Conservation (phyloP, 1,140 invertebrate genomes). For the Trachymyrmex cornetzi region DNA sequence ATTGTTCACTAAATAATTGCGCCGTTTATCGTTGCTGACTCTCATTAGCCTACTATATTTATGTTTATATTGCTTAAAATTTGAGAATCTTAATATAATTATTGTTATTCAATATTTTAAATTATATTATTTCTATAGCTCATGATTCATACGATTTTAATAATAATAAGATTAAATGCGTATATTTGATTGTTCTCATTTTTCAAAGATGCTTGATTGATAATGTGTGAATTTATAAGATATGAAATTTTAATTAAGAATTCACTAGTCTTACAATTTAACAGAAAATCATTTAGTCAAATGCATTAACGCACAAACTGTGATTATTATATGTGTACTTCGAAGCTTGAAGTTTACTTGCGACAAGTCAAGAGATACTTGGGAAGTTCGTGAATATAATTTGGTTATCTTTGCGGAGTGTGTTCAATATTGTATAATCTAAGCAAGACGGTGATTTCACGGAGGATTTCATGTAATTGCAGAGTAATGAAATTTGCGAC, state of each 20-base stretch:
- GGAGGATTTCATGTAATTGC: constrained; percentile 1
- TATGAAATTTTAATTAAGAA: neutral
- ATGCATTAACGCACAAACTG: neutral
- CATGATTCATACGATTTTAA: neutral
- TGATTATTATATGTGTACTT: neutral
- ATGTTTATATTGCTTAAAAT: no score
- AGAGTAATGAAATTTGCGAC: neutral
- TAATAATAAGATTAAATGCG: neutral
- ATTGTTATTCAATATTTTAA: constrained; percentile 8
- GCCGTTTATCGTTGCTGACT: no score
- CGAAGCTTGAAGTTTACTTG: neutral
- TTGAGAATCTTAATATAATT: no score
- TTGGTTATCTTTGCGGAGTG: neutral
- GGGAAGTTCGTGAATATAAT: constrained; percentile 1
- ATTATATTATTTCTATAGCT: neutral
- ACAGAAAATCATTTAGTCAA: neutral
- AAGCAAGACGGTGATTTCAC: neutral
- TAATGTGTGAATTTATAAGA: neutral
- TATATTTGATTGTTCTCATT: neutral
- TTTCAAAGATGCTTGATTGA: neutral
- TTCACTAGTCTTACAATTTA: neutral
- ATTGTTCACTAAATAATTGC: no score
- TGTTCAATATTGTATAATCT: neutral
- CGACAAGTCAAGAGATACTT: neutral
- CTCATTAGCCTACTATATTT: no score